Conservation (phyloP, 2,113 vertebrate genomes). For the Puffinus mauretanicus region DNA sequence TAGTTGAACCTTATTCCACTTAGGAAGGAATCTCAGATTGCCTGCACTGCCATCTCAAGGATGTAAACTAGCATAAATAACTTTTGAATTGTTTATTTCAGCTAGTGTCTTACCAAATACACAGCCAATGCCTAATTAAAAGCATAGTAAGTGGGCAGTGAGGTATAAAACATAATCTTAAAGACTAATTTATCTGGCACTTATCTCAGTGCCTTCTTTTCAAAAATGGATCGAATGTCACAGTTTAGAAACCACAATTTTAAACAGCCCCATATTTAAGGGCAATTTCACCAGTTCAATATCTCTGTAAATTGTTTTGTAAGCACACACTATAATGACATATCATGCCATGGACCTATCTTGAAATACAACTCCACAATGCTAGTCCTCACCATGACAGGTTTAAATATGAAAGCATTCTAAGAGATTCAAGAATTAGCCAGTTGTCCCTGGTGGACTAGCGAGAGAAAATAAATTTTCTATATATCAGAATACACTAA, state of each 20-base stretch:
- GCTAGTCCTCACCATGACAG: not conserved
- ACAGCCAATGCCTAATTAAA: not conserved
- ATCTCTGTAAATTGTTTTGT: not conserved
- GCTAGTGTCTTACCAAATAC: not conserved
- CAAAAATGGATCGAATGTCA: not conserved
- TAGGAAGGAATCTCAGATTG: not conserved
- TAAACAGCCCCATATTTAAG: not conserved
- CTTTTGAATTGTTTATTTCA: not conserved
- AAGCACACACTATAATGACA: not conserved
- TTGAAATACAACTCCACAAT: not conserved
- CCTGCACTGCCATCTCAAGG: slow-evolving; percentile 14
- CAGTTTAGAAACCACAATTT: not conserved
- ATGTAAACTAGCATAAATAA: not conserved
- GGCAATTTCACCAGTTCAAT: not conserved
- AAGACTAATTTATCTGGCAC: not conserved
- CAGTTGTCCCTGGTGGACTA: not conserved
- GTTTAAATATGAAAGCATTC: slow-evolving; percentile 43
- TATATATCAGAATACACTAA: not conserved
- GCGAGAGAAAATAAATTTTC: not conserved
- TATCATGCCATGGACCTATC: not conserved
- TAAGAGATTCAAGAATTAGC: slow-evolving; percentile 1
- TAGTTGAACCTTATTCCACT: not conserved
- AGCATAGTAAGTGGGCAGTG: not conserved
- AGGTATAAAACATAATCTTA: not conserved
- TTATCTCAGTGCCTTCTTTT: not conserved